phyloP scores from a whole-genome alignment of 2,797 vertebrate genomes.

The Alauda arvensis region DNA sequence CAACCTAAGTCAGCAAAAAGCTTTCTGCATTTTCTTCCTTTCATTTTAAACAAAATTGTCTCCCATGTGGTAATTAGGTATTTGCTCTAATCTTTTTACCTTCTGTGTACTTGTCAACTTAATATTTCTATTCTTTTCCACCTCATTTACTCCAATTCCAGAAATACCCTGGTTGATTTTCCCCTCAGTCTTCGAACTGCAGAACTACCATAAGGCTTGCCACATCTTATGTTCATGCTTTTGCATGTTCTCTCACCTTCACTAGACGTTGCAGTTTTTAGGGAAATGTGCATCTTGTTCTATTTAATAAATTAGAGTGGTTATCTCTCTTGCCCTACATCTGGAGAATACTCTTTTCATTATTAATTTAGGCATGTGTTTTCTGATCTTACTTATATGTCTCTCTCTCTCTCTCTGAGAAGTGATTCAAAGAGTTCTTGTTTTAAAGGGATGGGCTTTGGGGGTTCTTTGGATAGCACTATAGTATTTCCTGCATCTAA shows the following conservation, averaged over 20 bases:
- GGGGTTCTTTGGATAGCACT: not conserved
- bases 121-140: not conserved
- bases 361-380: slow-evolving; percentile 7
- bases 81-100: not conserved
- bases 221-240: not conserved
- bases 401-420: not conserved
- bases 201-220: not conserved
- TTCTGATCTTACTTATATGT: not conserved
- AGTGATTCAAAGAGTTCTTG: not conserved
- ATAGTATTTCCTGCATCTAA: not conserved
- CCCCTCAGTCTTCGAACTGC: not conserved
- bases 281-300: not conserved
- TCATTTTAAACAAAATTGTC: not conserved
- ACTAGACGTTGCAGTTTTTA: not conserved
- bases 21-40: not conserved
- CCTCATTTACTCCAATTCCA: not conserved
- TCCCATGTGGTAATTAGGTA: not conserved
- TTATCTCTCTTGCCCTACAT: not conserved
- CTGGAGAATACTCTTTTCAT: not conserved
- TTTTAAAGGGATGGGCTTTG: not conserved
- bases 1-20: not conserved
- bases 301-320: not conserved
- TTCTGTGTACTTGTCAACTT: not conserved
- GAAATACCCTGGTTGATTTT: not conserved
- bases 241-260: not conserved